phyloP scores from a whole-genome alignment of 2,888 invertebrate species.

The Venusia cambrica region DNA sequence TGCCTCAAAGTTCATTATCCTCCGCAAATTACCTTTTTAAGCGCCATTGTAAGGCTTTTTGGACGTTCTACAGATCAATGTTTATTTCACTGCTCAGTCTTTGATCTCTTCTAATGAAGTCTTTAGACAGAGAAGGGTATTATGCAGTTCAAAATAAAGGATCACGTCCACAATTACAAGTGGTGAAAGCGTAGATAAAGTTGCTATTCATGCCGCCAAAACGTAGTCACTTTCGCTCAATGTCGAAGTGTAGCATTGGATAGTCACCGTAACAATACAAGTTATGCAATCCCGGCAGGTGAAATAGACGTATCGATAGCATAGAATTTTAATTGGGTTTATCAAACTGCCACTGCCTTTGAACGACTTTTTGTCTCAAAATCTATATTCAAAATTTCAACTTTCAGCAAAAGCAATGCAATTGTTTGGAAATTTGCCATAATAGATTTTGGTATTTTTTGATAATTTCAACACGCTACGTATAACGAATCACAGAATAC shows the following conservation, averaged over 20 bases:
- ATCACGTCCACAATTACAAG: constrained; percentile 5
- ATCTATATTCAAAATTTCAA: too few species aligned
- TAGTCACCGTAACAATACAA: constrained; percentile 24
- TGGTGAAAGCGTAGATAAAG: constrained; percentile 66
- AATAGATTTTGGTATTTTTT: too few species aligned
- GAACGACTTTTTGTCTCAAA: too few species aligned
- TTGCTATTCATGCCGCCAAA: constrained; percentile 60
- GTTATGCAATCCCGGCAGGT: constrained; percentile 23
- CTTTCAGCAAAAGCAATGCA: too few species aligned
- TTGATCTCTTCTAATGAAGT: background rate
- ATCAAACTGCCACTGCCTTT: too few species aligned
- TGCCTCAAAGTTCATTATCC: constrained; percentile 71
- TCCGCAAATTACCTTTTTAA: constrained; percentile 58
- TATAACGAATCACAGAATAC: too few species aligned
- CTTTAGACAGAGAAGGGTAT: too few species aligned
- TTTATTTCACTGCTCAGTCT: constrained; percentile 5
- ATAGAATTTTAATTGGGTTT: constrained; percentile 13
- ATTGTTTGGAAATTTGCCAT: too few species aligned
- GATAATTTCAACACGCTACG: too few species aligned
- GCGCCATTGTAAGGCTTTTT: constrained; percentile 39
- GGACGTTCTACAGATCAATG: constrained; percentile 30
- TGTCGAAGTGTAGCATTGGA: constrained; percentile 39
- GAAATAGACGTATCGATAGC: constrained; percentile 23
- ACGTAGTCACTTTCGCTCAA: constrained; percentile 68
- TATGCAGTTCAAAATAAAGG: constrained; percentile 7